Evolutionary conservation across 2,797 vertebrate genomes (phyloP).

Genomic region (Eleutherodactylus coqui): DNA sequence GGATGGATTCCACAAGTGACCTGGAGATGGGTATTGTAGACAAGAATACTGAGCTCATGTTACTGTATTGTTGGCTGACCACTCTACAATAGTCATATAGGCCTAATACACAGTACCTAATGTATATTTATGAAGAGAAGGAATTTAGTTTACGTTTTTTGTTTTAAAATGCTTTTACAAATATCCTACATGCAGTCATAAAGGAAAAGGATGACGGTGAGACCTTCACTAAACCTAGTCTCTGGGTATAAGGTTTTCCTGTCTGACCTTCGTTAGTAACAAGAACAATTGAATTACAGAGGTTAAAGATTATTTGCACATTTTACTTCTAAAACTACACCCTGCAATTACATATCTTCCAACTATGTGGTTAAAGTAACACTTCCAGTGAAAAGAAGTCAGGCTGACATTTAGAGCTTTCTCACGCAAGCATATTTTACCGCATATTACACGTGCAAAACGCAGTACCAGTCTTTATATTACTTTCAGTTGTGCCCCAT

Average conservation of each 20-base stretch:
- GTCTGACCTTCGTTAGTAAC: neutral
- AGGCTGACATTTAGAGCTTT: neutral
- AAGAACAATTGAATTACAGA: neutral
- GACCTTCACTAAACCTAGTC: neutral
- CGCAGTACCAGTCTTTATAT: too few relatives aligned
- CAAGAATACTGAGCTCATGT: neutral
- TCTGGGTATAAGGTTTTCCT: neutral
- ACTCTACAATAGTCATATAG: neutral
- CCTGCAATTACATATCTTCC: neutral
- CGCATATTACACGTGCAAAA: too few relatives aligned
- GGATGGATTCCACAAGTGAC: neutral
- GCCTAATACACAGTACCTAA: neutral
- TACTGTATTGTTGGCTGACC: neutral
- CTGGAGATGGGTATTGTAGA: neutral
- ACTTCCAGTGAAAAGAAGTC: neutral
- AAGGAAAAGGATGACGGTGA: neutral
- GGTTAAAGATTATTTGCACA: neutral
- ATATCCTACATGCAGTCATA: neutral
- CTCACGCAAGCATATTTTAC: too few relatives aligned
- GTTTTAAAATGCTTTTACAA: neutral
- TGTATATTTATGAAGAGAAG: neutral
- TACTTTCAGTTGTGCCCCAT: too few relatives aligned
- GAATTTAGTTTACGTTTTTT: neutral
- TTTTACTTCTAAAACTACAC: neutral
- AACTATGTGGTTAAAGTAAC: neutral